Conservation (phyloP, 1,140 invertebrate genomes). For the Rhopalosiphum maidis region DNA sequence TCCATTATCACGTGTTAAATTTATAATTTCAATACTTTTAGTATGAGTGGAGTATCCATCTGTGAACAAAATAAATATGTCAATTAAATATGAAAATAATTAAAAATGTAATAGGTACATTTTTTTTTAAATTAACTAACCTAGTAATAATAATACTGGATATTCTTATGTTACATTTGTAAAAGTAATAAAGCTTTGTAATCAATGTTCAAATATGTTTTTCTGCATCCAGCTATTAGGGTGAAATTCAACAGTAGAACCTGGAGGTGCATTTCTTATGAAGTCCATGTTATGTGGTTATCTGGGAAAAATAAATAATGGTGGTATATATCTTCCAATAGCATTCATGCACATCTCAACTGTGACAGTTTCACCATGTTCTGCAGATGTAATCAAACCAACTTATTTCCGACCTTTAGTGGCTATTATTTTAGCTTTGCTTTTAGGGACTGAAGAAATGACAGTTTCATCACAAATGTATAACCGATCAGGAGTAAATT, state of each 20-base stretch:
- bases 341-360: conserved; percentile 62
- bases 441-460: conserved; percentile 63
- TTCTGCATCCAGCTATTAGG: conserved; percentile 61
- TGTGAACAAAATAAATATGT: too few relatives aligned
- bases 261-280: conserved; percentile 60
- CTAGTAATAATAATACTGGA: conserved; percentile 58
- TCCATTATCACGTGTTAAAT: conserved; percentile 60
- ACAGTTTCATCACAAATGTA: conserved; percentile 64
- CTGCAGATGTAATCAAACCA: conserved; percentile 61
- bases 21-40: conserved; percentile 59
- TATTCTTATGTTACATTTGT: conserved; percentile 54
- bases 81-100: too few relatives aligned
- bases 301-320: conserved; percentile 58
- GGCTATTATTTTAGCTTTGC: conserved; percentile 62
- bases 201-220: conserved; percentile 60
- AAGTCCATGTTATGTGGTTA: conserved; percentile 59
- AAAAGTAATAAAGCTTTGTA: conserved; percentile 58
- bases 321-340: conserved; percentile 61
- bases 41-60: conserved; percentile 58
- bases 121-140: not conserved
- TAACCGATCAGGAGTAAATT: conserved; percentile 60
- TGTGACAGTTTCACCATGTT: conserved; percentile 61
- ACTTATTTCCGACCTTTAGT: conserved; percentile 61
- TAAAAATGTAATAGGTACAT: too few relatives aligned
- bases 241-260: conserved; percentile 59